Conservation (phyloP, 1,140 invertebrate species). For the Aphis craccivora region DNA sequence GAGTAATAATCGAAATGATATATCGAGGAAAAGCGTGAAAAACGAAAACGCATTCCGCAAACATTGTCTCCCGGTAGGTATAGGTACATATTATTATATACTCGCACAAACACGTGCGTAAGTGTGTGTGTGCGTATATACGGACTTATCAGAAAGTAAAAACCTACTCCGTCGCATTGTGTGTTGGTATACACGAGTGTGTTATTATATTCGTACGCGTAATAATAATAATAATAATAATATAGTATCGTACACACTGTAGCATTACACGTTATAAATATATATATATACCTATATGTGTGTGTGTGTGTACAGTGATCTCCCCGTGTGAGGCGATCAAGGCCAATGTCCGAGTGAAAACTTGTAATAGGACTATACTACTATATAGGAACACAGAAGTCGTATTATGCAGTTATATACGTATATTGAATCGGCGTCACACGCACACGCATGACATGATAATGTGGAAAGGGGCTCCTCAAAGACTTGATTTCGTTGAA, state of each 20-base stretch:
- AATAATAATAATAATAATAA: background rate
- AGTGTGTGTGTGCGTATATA: background rate
- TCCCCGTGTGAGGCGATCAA: constrained; percentile 2
- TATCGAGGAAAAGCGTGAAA: constrained; percentile 50
- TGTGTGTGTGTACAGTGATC: background rate
- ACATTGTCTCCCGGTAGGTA: background rate
- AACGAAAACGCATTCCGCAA: constrained; percentile 54
- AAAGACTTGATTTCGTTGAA: background rate
- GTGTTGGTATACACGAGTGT: background rate
- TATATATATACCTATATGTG: background rate
- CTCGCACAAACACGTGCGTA: background rate
- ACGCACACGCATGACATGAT: background rate
- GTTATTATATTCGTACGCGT: background rate
- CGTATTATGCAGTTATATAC: background rate
- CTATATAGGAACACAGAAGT: background rate
- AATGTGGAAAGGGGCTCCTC: background rate
- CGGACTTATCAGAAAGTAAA: constrained; percentile 22
- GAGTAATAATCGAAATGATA: constrained; percentile 39
- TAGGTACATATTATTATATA: background rate
- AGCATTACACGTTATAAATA: background rate
- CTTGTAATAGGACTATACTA: background rate
- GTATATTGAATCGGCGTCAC: background rate
- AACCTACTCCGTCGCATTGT: background rate
- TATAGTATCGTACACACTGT: background rate
- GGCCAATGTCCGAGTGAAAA: constrained; percentile 40